These are phyloP conservation scores for Cotesia vestalis DNA, from an alignment of 1,140 invertebrate species.

Conservation along the genomic window DNA sequence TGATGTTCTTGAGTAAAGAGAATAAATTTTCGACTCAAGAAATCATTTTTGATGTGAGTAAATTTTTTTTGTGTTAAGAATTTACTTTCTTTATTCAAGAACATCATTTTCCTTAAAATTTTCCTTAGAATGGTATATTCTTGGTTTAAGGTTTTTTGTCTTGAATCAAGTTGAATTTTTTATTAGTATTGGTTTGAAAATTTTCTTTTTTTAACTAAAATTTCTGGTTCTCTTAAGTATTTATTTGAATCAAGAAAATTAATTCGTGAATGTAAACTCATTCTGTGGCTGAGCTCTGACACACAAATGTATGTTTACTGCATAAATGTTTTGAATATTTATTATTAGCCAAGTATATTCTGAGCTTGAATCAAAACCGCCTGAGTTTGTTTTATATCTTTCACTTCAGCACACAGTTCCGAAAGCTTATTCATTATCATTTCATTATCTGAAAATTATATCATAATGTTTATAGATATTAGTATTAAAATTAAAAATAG, in stretches of 20 bases:
- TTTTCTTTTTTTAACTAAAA: too few species aligned
- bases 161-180: too few species aligned
- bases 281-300: neutral
- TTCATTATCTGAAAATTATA: constrained; percentile 15
- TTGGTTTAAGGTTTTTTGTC: too few species aligned
- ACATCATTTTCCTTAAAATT: too few species aligned
- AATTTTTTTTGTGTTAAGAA: too few species aligned
- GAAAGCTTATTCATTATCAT: constrained; percentile 1
- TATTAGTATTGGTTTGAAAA: too few species aligned
- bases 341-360: neutral
- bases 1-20: too few species aligned
- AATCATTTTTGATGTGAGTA: too few species aligned
- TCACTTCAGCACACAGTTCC: neutral
- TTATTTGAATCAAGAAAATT: neutral
- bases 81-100: too few species aligned
- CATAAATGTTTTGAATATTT: neutral
- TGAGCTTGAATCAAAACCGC: neutral
- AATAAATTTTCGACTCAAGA: too few species aligned
- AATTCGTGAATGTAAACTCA: neutral
- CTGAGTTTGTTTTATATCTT: constrained; percentile 1
- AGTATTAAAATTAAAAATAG: neutral
- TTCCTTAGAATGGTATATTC: too few species aligned
- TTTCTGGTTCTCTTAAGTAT: too few species aligned
- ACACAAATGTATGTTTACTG: neutral
- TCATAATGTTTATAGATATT: neutral